A percentile compares a stretch with the other conserved stretches of the same genome.
Evolutionary conservation across 1,140 invertebrate genomes (phyloP).

Genomic region (Penaeus indicus): DNA sequence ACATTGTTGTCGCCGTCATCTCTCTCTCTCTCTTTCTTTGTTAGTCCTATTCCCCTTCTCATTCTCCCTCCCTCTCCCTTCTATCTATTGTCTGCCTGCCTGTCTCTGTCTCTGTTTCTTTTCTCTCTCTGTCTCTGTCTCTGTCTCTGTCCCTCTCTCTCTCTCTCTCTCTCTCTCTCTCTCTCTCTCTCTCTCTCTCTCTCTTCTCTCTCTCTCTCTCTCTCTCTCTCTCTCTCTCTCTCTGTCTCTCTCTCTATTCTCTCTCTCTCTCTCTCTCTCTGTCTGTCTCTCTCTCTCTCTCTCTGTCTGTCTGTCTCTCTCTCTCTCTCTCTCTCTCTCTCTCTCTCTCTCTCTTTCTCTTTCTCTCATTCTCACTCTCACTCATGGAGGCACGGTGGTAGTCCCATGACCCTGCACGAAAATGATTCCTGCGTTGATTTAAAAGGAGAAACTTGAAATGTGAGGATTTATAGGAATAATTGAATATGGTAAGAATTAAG

Average conservation of each 20-base stretch:
- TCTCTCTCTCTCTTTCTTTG: too few species aligned
- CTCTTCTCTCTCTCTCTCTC: not conserved
- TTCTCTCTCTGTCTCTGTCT: conserved; percentile 5
- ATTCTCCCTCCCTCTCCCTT: too few species aligned
- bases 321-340: too few species aligned
- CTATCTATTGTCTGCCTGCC: too few species aligned
- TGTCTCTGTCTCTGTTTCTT: not conserved
- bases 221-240: not conserved
- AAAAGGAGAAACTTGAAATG: too few species aligned
- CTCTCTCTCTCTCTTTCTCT: not conserved
- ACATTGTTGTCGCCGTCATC: too few species aligned
- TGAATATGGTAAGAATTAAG: too few species aligned
- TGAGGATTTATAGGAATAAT: too few species aligned
- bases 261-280: not conserved
- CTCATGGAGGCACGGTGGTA: not conserved
- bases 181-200: conserved; percentile 2
- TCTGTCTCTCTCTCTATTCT: not conserved
- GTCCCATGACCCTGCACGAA: too few species aligned
- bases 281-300: conserved; percentile 3
- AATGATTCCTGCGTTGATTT: too few species aligned
- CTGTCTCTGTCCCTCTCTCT: conserved; percentile 7
- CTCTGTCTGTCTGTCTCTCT: not conserved
- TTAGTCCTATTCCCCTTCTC: too few species aligned
- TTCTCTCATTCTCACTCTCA: not conserved
- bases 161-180: conserved; percentile 18